Evolutionary conservation across 2,113 vertebrate genomes (phyloP).

Genomic region (Oryzias javanicus): DNA sequence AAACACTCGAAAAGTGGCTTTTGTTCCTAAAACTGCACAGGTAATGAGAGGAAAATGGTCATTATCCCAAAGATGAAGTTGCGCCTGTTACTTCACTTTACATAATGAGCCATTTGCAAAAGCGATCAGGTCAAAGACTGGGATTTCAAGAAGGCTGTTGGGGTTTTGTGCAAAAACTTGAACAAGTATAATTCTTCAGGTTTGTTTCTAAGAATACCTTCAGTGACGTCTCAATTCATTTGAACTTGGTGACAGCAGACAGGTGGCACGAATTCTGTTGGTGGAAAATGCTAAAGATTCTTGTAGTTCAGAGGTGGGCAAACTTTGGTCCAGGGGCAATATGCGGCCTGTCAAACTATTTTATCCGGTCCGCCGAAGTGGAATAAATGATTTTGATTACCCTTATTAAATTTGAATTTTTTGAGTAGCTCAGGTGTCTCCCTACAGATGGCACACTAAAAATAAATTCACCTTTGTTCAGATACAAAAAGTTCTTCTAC

Average conservation of each 20-base stretch:
- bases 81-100: constrained; percentile 6
- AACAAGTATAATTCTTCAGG: constrained; percentile 7
- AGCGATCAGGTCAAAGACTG: constrained; percentile 3
- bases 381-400: too few relatives aligned
- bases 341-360: too few relatives aligned
- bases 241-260: constrained; percentile 13
- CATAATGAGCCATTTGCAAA: constrained; percentile 28
- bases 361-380: too few relatives aligned
- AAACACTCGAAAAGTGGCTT: constrained; percentile 6
- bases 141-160: constrained; percentile 12
- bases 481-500: too few relatives aligned
- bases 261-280: constrained; percentile 1
- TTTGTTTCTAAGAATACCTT: constrained; percentile 3
- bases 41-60: constrained; percentile 40
- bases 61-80: constrained; percentile 24
- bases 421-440: too few relatives aligned
- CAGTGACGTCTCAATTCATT: constrained; percentile 5
- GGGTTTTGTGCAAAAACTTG: constrained; percentile 13
- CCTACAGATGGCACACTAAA: too few relatives aligned
- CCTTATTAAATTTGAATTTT: too few relatives aligned
- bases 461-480: too few relatives aligned
- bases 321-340: too few relatives aligned
- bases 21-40: constrained; percentile 16
- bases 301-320: neutral
- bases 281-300: constrained; percentile 5